These are phyloP conservation scores for Gallinago undulata DNA, from an alignment of 2,113 vertebrate genomes.

Conservation along the genomic window DNA sequence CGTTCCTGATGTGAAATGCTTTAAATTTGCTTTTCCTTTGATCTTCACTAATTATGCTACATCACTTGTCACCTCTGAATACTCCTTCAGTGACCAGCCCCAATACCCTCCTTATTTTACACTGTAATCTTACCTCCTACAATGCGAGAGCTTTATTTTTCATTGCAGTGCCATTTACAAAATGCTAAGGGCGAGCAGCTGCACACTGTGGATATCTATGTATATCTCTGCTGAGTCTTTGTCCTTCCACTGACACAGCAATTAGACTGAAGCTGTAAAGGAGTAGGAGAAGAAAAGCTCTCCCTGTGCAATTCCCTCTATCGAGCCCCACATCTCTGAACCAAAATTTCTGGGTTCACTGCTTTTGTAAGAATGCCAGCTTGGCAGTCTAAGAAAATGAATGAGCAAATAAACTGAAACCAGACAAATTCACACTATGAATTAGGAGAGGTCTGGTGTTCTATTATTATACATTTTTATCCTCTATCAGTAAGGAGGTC, in stretches of 20 bases:
- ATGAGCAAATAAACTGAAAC: background rate
- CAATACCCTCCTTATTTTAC: constrained; percentile 10
- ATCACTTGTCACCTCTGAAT: background rate
- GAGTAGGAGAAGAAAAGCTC: background rate
- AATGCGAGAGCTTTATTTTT: background rate
- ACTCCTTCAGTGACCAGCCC: background rate
- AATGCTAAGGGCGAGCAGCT: constrained; percentile 44
- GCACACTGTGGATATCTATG: background rate
- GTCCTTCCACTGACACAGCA: background rate
- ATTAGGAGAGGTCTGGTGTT: background rate
- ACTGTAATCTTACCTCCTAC: background rate
- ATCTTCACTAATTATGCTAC: constrained; percentile 14
- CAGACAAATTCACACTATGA: background rate
- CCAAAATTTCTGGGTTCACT: background rate
- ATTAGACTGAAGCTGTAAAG: background rate
- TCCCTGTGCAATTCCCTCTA: background rate
- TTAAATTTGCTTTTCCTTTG: background rate
- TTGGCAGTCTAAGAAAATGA: background rate
- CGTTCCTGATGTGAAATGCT: background rate
- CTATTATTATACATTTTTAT: background rate
- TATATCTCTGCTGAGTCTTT: constrained; percentile 35
- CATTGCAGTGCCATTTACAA: background rate
- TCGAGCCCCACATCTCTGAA: background rate
- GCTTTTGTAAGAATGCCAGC: background rate
- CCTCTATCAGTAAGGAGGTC: background rate